Base-by-base conservation (phyloP, 2,888 invertebrate genomes). In the Hydriomena furcata region DNA sequence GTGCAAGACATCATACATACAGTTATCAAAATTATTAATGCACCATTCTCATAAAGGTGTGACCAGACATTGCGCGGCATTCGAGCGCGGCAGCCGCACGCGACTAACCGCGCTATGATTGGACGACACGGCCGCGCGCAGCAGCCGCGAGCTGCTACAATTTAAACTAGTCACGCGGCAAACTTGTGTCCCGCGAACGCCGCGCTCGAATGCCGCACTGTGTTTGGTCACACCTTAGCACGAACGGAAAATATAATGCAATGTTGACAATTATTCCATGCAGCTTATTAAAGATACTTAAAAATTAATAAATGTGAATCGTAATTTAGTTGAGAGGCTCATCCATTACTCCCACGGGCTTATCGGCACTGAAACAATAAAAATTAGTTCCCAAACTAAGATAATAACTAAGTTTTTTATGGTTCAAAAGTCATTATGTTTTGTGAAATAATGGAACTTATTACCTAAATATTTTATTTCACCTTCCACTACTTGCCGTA, bases 401-500 rank as follows among this genome's bases (percentile, higher is more conserved):
- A 12, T 30, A 7, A 30, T 8, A 5, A 8, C 0, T 11, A 24
- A 11, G 5, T 11, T 5, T 0, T 27, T 2, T 2, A 2, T 17
- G 4, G 17, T 17, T 4, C 5, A 10, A 8, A 36, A 12, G 12
- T 21, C 21, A 27, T 12, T 38, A 7, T 13, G 24, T 20, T 3
- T 25, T 6, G 7, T 17, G 25, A 17, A 35, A 2, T 34, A 31
- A 13, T 42, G 55, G 31, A 43, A 38, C 53, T 58, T 41, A 46
- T 66, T 70, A 72, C 68, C 66, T 68, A 67, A 48, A 51, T 60
- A 60, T 57, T 12, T 38, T 51, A 34, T 27, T 27, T 37, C 60
- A 70, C 62, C 63, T 52, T 60, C 71, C 69, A 57, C 69, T 76
- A 78, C 65, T 82, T 79, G 54, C 81, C 81, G 68, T 73, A 82